Conservation (phyloP, 1,140 invertebrate genomes). For the Aphaenogaster ashmeadi region DNA sequence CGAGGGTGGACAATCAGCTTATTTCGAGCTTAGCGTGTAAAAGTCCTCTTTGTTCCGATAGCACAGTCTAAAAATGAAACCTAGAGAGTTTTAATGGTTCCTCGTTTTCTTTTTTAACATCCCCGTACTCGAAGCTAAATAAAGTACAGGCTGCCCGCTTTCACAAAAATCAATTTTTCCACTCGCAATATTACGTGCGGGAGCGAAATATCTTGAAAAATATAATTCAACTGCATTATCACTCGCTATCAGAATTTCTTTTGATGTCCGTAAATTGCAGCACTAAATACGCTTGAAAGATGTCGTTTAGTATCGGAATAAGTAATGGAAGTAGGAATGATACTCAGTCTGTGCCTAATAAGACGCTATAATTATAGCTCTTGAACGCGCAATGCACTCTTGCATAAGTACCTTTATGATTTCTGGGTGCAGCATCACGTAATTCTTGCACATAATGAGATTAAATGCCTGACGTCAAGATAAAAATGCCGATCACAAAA, state of each 20-base stretch:
- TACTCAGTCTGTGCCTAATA: slow-evolving; percentile 20
- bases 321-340: background rate
- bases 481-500: slow-evolving; percentile 12
- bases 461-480: slow-evolving; percentile 23
- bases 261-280: slow-evolving; percentile 29
- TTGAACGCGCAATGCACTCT: slow-evolving; percentile 7
- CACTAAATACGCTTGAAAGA: slow-evolving; percentile 28
- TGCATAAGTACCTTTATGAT: slow-evolving; percentile 24
- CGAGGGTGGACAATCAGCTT: slow-evolving; percentile 62
- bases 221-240: slow-evolving; percentile 28
- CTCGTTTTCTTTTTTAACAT: background rate
- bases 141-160: slow-evolving; percentile 21
- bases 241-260: slow-evolving; percentile 12
- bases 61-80: slow-evolving; percentile 21
- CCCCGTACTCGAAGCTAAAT: slow-evolving; percentile 9
- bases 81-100: slow-evolving; percentile 16
- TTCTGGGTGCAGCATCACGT: slow-evolving; percentile 1
- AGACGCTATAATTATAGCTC: slow-evolving; percentile 34
- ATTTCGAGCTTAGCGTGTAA: slow-evolving; percentile 47
- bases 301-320: slow-evolving; percentile 30
- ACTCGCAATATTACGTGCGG: background rate
- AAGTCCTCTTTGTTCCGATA: slow-evolving; percentile 35
- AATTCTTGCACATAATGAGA: slow-evolving; percentile 48
- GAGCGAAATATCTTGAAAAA: slow-evolving; percentile 9
- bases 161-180: slow-evolving; percentile 41